Conservation (phyloP, 2,113 vertebrate species). For the Prietella phreatophila region DNA sequence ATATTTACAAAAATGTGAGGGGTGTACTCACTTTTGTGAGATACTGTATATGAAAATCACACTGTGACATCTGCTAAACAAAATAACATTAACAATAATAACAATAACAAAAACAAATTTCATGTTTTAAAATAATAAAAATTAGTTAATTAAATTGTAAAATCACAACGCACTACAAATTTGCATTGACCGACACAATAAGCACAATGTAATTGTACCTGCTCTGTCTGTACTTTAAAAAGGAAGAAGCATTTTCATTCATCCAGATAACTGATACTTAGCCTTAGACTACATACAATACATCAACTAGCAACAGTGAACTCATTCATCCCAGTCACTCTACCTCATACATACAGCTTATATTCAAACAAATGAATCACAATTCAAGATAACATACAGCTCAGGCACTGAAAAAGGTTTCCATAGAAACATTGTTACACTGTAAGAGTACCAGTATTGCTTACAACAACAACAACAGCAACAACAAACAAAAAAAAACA, state of each 20-base stretch:
- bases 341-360: background rate
- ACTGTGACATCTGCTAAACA: background rate
- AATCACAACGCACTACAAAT: background rate
- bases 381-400: background rate
- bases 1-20: too few species aligned
- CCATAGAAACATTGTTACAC: background rate
- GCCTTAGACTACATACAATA: background rate
- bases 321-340: background rate
- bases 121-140: background rate
- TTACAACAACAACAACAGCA: background rate
- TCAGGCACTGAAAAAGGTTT: background rate
- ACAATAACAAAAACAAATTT: background rate
- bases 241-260: background rate
- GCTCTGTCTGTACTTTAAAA: background rate
- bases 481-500: too few species aligned
- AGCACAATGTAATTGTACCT: background rate
- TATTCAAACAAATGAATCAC: background rate
- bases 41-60: background rate
- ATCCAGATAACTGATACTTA: background rate
- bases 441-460: background rate
- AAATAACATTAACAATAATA: background rate
- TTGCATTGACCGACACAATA: background rate
- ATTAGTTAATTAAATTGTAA: background rate
- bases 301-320: background rate
- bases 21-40: too few species aligned